Evolutionary conservation across 1,140 invertebrate genomes (phyloP).

Genomic region (Drosophila yakuba): DNA sequence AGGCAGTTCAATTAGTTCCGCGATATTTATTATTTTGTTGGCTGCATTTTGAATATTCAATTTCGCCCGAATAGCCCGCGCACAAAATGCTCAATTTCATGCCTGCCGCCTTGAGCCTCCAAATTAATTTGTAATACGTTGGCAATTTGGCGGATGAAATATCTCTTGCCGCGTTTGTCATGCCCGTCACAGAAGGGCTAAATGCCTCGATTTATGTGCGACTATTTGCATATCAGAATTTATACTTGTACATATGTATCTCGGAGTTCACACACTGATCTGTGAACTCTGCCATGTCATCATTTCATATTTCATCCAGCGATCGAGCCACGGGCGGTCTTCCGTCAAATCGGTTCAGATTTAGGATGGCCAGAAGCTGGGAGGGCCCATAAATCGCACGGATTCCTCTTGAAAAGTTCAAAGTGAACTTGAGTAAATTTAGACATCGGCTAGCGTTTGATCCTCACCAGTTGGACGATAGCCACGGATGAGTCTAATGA

Average conservation of each 20-base stretch:
- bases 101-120: conserved; percentile 49
- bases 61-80: conserved; percentile 54
- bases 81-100: conserved; percentile 61
- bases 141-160: conserved; percentile 77
- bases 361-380: conserved; percentile 52
- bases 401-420: conserved; percentile 61
- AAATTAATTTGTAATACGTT: conserved; percentile 82
- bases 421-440: conserved; percentile 57
- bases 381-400: conserved; percentile 50
- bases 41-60: conserved; percentile 76
- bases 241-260: conserved; percentile 1
- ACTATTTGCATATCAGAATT: conserved; percentile 47
- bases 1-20: conserved; percentile 79
- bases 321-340: conserved; percentile 17
- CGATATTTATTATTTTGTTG: conserved; percentile 83
- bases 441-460: conserved; percentile 40
- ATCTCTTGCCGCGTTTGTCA: conserved; percentile 31
- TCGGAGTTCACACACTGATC: conserved; percentile 25
- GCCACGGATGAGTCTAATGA: conserved; percentile 34
- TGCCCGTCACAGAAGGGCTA: conserved; percentile 30
- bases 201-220: conserved; percentile 63
- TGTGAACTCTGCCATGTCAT: conserved; percentile 27
- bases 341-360: conserved; percentile 53
- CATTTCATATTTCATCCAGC: conserved; percentile 46
- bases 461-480: conserved; percentile 21